Percentiles rank a stretch among this genome's conserved stretches.
Conservation (phyloP, 1,140 invertebrate genomes). For the Aphaenogaster ashmeadi region DNA sequence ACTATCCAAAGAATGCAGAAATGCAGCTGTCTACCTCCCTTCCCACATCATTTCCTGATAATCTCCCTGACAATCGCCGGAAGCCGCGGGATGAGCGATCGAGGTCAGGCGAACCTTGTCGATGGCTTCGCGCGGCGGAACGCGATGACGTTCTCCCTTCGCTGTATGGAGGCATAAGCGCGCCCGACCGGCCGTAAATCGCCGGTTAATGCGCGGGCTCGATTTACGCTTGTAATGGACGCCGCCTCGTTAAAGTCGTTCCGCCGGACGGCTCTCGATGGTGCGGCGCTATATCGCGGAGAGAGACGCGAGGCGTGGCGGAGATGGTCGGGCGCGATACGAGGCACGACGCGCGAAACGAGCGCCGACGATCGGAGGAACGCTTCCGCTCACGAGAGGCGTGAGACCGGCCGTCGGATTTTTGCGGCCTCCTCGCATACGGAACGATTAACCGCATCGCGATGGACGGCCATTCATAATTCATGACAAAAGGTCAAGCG, state of each 20-base stretch:
- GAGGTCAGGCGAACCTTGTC: slow-evolving; percentile 35
- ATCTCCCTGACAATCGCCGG: slow-evolving; percentile 32
- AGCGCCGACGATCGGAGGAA: background rate
- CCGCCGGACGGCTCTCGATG: slow-evolving; percentile 37
- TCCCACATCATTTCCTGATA: background rate
- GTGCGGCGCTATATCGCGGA: slow-evolving; percentile 20
- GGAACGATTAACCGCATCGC: slow-evolving; percentile 46
- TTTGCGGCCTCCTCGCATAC: background rate
- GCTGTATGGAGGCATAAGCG: slow-evolving; percentile 23
- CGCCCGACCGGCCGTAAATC: slow-evolving; percentile 44
- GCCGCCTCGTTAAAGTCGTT: slow-evolving; percentile 60
- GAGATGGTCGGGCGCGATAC: slow-evolving; percentile 38
- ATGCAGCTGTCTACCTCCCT: background rate
- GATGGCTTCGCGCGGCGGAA: slow-evolving; percentile 28
- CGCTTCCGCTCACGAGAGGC: slow-evolving; percentile 34
- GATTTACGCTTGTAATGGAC: slow-evolving; percentile 59
- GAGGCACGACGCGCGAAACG: slow-evolving; percentile 30
- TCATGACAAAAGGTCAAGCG: slow-evolving; percentile 55
- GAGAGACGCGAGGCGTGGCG: slow-evolving; percentile 51
- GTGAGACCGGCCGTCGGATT: slow-evolving; percentile 7
- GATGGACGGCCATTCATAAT: slow-evolving; percentile 54
- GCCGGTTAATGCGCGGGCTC: slow-evolving; percentile 43
- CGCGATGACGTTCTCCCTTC: slow-evolving; percentile 21
- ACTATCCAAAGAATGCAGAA: background rate
- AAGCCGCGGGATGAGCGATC: slow-evolving; percentile 36